A percentile compares a stretch with the other conserved stretches of the same genome.
Evolutionary conservation across 2,888 invertebrate genomes (phyloP).

Genomic region (Boloria selene): DNA sequence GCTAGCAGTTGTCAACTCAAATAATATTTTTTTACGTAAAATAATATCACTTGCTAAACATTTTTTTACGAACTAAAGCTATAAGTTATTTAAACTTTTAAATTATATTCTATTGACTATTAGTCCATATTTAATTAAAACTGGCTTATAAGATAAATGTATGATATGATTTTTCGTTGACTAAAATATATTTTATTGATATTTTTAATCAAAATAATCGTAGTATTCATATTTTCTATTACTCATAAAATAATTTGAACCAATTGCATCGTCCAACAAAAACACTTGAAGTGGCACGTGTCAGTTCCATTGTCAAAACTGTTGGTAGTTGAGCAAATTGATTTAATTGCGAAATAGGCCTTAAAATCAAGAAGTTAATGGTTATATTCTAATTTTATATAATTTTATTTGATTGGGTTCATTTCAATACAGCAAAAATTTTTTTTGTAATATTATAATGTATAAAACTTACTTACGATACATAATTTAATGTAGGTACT

Average conservation of each 20-base stretch:
- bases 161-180: too few relatives aligned
- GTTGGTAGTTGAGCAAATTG: not conserved
- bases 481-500: too few relatives aligned
- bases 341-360: conserved; percentile 9
- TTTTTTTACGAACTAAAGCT: too few relatives aligned
- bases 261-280: conserved; percentile 51
- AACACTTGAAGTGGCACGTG: conserved; percentile 76
- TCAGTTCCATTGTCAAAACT: conserved; percentile 51
- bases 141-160: too few relatives aligned
- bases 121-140: too few relatives aligned
- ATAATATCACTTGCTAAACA: too few relatives aligned
- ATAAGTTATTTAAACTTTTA: too few relatives aligned
- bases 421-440: conserved; percentile 4
- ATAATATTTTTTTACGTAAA: too few relatives aligned
- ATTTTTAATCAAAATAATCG: not conserved
- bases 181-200: not conserved
- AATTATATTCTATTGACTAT: too few relatives aligned
- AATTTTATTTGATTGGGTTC: not conserved
- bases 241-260: conserved; percentile 22
- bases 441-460: not conserved
- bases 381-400: conserved; percentile 6
- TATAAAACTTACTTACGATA: too few relatives aligned
- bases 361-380: not conserved
- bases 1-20: too few relatives aligned
- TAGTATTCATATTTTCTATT: conserved; percentile 1